Base-by-base conservation (phyloP, 2,888 invertebrate genomes). In the Thecophora atra region DNA sequence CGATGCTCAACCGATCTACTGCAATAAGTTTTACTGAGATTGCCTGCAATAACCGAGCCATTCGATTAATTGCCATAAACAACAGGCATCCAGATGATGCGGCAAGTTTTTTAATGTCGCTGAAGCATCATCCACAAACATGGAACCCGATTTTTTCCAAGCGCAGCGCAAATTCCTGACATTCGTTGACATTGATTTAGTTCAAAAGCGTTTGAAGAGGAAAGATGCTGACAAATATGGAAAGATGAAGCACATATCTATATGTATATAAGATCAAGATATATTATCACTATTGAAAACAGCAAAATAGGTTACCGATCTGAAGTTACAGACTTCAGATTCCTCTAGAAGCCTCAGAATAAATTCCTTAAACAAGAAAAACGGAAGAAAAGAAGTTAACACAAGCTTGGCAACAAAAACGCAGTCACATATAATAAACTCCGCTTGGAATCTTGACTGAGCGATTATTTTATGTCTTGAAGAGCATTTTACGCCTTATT, bases 181-280 rank as follows among this genome's bases (percentile, higher is more conserved):
- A 58, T 58, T 24, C 28, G 19, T 70, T 52, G 52, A 63, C 30
- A 51, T 52, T 70, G 63, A 70, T 70, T 70, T 70, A 63, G 51
- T 26, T 63, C 37, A 63, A 68, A 58, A 58, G 58, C 58, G n/a
- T n/a, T n/a, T n/a, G n/a, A n/a, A n/a, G n/a, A n/a, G 44, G 68
- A 68, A 68, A 58, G 58, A 17, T 68, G 68, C 58, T 26, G 26
- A 68, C 68, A 68, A 68, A 68, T 68, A 68, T 68, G 58, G 58
- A 47, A 24, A 68, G 26, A 68, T 58, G 56, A 68, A 68, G 56
- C 11, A 37, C 37, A 6, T 37, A 37, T n/a, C n/a, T n/a, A n/a
- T n/a, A n/a, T n/a, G n/a, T n/a, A n/a, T n/a, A n/a, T n/a, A n/a
- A n/a, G n/a, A n/a, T n/a, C n/a, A n/a, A n/a, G n/a, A n/a, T n/a